Evolutionary conservation across 1,140 invertebrate genomes (phyloP), one percentile per base, ranked within the genome.

Genomic region (Epicauta chinensis): DNA sequence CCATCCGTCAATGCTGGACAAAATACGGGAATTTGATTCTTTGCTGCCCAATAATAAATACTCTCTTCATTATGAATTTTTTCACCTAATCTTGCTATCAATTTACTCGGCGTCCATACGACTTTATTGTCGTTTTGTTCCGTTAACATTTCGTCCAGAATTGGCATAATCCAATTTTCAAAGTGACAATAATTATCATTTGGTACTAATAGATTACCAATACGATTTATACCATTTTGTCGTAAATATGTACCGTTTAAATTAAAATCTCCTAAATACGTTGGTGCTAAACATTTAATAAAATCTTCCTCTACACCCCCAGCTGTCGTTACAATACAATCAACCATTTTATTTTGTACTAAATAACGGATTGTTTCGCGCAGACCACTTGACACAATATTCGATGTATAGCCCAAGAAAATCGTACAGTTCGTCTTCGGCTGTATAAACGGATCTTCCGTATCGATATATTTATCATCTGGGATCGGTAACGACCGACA

Each of bases 151-250:
- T 87, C 79, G 68, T 98, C 89, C 13, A 99, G 76, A 61, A 93
- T 81, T 0, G 97, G 97, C 74, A 90, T 93, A 0, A 99, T 75
- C 96, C 97, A 99, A 68, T 98, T 89, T 75, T 99, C 96, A 77
- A 99, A 99, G 60, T 83, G 77, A 64, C 96, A 98, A 73, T 99
- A 99, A 75, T 99, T 99, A 63, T 96, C 84, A 77, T 99, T 99
- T 3, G 97, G 97, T 1, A 98, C 94, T 16, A 99, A 74, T 23
- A 99, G 76, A 76, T 99, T 99, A 23, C 97, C 97, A 59, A 97
- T 98, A 59, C 97, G 77, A 73, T 99, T 99, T 30, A 99, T 89
- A 7, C 96, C 97, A 57, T 84, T 81, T 5, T 89, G 82, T 51
- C 95, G 76, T 11, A 97, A 75, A 34, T 73, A 72, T 67, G 80